Conservation (phyloP, 2,888 invertebrate species). For the Ennomos quercinarius region DNA sequence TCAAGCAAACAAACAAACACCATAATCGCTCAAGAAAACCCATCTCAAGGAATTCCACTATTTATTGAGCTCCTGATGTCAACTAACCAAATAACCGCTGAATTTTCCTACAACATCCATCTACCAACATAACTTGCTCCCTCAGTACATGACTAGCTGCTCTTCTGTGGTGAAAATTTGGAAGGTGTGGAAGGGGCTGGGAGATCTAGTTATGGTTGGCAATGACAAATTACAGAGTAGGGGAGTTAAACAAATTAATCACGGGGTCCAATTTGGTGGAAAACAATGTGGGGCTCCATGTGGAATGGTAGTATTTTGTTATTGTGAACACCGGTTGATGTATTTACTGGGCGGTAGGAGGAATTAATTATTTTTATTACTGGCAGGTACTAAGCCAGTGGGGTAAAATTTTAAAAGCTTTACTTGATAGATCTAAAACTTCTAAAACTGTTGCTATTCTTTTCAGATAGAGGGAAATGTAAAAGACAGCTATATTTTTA, state of each 20-base stretch:
- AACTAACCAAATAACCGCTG: constrained; percentile 74
- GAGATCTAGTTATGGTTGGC: constrained; percentile 19
- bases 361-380: constrained; percentile 21
- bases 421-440: too few species aligned
- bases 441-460: too few species aligned
- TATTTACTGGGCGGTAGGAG: constrained; percentile 29
- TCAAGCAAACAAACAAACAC: constrained; percentile 52
- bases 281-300: constrained; percentile 71
- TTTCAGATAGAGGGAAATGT: too few species aligned
- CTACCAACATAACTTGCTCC: constrained; percentile 49
- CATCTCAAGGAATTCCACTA: constrained; percentile 58
- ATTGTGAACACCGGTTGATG: constrained; percentile 46
- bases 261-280: constrained; percentile 79
- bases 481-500: too few species aligned
- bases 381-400: too few species aligned
- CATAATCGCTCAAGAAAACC: constrained; percentile 61
- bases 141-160: constrained; percentile 23
- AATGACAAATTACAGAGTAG: constrained; percentile 71
- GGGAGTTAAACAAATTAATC: constrained; percentile 82
- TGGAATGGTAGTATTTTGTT: constrained; percentile 65
- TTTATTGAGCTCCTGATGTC: constrained; percentile 72
- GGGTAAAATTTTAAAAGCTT: too few species aligned
- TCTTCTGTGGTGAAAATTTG: constrained; percentile 17
- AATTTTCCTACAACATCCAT: constrained; percentile 51
- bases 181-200: constrained; percentile 22